phyloP scores from a whole-genome alignment of 2,113 vertebrate species.

The Pandion haliaetus region DNA sequence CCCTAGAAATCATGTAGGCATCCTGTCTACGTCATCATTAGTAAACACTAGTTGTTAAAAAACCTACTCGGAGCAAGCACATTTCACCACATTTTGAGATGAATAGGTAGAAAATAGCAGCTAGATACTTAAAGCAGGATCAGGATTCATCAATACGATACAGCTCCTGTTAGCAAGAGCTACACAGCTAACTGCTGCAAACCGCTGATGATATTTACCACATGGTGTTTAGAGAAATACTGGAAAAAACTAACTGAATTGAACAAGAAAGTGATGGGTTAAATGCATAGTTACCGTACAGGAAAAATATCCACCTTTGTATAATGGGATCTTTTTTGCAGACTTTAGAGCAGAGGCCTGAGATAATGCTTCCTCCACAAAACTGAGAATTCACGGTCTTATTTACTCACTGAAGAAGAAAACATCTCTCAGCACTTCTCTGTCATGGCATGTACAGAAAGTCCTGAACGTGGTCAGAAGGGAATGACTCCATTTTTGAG shows the following conservation, averaged over 20 bases:
- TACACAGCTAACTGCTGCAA: not conserved
- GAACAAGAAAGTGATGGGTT: not conserved
- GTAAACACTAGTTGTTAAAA: not conserved
- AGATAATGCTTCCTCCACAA: not conserved
- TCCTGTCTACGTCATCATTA: not conserved
- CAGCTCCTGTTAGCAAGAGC: not conserved
- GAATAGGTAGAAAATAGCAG: conserved; percentile 39
- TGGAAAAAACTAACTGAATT: not conserved
- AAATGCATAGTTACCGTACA: not conserved
- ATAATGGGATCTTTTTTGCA: not conserved
- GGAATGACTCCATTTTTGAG: not conserved
- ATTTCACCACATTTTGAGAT: conserved; percentile 9
- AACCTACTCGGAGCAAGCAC: not conserved
- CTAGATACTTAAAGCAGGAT: conserved; percentile 6
- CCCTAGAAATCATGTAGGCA: not conserved
- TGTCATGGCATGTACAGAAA: not conserved
- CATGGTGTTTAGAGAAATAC: not conserved
- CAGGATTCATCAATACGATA: not conserved
- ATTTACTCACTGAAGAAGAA: not conserved
- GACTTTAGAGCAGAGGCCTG: not conserved
- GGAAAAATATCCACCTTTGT: not conserved
- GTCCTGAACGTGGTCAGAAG: not conserved
- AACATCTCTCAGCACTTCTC: not conserved
- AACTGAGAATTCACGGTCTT: not conserved
- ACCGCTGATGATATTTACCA: not conserved